Conservation (phyloP, 1,140 invertebrate species). For the Araneus ventricosus region DNA sequence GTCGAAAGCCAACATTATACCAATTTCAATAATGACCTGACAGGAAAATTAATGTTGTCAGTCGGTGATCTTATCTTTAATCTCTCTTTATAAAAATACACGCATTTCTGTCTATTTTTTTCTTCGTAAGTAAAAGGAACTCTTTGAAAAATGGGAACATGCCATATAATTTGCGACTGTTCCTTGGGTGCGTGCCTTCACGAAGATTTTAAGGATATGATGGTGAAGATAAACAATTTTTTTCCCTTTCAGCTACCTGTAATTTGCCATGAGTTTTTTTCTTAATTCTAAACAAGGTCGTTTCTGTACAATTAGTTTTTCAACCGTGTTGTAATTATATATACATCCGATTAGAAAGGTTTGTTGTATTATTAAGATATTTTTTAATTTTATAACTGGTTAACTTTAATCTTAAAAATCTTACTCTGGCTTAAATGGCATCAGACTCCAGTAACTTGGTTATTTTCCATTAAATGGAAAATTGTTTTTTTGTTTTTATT, state of each 20-base stretch:
- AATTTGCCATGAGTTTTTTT: background rate
- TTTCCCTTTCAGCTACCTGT: background rate
- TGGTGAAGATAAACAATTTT: background rate
- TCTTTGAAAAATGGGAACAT: slow-evolving; percentile 1
- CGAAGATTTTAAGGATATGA: background rate
- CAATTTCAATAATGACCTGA: background rate
- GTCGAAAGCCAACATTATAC: background rate
- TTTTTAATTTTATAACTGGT: too few species aligned
- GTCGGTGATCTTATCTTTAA: background rate
- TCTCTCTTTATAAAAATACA: background rate
- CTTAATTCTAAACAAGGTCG: too few species aligned
- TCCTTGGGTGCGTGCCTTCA: background rate
- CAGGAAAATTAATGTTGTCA: slow-evolving; percentile 9
- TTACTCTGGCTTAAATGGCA: too few species aligned
- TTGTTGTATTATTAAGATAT: too few species aligned
- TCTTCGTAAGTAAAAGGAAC: background rate
- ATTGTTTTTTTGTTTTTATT: too few species aligned
- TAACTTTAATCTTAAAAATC: too few species aligned
- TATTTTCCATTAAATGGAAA: too few species aligned
- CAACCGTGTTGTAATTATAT: too few species aligned
- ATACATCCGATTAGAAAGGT: too few species aligned
- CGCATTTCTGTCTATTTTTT: background rate
- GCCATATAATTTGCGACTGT: background rate
- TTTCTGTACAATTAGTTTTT: too few species aligned
- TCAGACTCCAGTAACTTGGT: too few species aligned